Conservation (phyloP, 2,888 invertebrate species). For the Oegoconia quadripuncta region DNA sequence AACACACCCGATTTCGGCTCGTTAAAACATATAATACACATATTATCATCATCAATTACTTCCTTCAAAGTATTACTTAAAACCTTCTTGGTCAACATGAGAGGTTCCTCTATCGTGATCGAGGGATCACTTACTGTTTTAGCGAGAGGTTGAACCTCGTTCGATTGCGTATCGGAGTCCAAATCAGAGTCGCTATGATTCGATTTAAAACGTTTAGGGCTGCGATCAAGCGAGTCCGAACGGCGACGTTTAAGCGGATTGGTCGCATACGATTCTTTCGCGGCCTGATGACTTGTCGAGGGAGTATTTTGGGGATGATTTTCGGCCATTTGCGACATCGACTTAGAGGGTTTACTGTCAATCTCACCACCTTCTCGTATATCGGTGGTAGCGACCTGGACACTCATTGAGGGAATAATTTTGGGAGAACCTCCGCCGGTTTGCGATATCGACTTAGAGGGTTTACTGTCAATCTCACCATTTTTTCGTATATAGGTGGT, state of each 20-base stretch:
- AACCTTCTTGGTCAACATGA: conserved; percentile 37
- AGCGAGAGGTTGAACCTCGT: conserved; percentile 43
- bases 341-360: too few species aligned
- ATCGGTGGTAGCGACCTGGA: too few species aligned
- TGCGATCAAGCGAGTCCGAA: conserved; percentile 42
- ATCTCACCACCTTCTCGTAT: too few species aligned
- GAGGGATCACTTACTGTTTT: conserved; percentile 68
- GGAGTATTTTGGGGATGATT: too few species aligned
- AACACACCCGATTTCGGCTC: conserved; percentile 84
- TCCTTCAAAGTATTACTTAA: conserved; percentile 41
- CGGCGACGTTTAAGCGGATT: conserved; percentile 34
- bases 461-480: too few species aligned
- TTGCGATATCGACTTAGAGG: too few species aligned
- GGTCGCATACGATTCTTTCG: too few species aligned
- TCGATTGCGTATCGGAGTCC: conserved; percentile 12
- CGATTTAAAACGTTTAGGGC: conserved; percentile 41
- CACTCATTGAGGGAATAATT: too few species aligned
- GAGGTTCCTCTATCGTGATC: conserved; percentile 41
- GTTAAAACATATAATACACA: conserved; percentile 81
- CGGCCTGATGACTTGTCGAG: too few species aligned
- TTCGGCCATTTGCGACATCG: too few species aligned
- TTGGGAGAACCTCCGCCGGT: too few species aligned
- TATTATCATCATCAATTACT: conserved; percentile 45
- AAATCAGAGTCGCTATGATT: conserved; percentile 25
- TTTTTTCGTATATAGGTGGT: too few species aligned